These are phyloP conservation scores for Nomada ruficornis DNA, from an alignment of 2,888 invertebrate genomes.

Conservation along the genomic window DNA sequence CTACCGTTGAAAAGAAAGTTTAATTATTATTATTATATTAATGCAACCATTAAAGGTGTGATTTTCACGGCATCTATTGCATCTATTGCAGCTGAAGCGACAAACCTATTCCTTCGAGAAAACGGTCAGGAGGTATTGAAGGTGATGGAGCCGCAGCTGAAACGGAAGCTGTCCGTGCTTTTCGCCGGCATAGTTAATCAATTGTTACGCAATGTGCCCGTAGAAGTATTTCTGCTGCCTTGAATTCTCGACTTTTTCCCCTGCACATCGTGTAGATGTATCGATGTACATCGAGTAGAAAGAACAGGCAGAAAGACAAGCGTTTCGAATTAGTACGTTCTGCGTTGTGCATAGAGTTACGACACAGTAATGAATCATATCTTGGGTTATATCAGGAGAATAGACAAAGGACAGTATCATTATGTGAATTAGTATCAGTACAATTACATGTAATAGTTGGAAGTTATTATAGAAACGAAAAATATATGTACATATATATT, in stretches of 20 bases:
- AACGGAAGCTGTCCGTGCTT: slow-evolving; percentile 87
- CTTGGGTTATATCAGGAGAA: slow-evolving; percentile 3
- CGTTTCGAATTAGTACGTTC: not conserved
- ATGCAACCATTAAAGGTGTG: too few species aligned
- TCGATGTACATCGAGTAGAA: not conserved
- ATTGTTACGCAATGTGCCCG: slow-evolving; percentile 87
- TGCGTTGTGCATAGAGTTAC: slow-evolving; percentile 20
- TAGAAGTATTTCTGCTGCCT: slow-evolving; percentile 86
- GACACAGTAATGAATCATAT: slow-evolving; percentile 13
- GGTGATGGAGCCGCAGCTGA: slow-evolving; percentile 89
- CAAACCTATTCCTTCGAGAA: slow-evolving; percentile 89
- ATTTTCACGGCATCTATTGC: too few species aligned
- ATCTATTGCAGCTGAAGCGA: slow-evolving; percentile 87
- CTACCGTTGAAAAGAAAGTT: too few species aligned
- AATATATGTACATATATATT: slow-evolving; percentile 28
- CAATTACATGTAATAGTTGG: not conserved
- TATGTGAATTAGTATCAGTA: slow-evolving; percentile 15
- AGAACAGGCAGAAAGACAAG: not conserved
- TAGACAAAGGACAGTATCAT: not conserved
- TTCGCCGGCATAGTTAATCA: slow-evolving; percentile 89
- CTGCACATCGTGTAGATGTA: too few species aligned
- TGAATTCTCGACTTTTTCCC: slow-evolving; percentile 58
- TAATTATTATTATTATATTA: too few species aligned
- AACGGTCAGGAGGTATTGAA: slow-evolving; percentile 89
- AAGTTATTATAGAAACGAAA: slow-evolving; percentile 6